Conservation (phyloP, 92 coral and sea anemone species). For the Zoanthus gigantus region DNA sequence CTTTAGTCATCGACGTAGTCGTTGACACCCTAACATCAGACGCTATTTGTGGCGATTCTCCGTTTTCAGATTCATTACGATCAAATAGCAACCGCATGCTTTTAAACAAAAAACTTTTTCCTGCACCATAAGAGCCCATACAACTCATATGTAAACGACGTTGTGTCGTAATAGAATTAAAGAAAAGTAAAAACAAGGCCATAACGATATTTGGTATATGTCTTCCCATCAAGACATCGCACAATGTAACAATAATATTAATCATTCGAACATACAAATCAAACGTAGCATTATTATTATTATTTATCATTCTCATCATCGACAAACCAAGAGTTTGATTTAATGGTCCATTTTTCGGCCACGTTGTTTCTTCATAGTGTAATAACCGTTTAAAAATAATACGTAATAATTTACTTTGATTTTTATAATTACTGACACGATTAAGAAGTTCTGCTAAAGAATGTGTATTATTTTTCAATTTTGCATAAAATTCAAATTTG, state of each 20-base stretch:
- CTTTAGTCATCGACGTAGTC: background rate
- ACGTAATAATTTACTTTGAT: background rate
- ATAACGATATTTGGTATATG: background rate
- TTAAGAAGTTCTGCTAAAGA: background rate
- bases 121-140: background rate
- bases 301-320: background rate
- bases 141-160: background rate
- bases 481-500: background rate
- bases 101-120: background rate
- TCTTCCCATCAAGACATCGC: background rate
- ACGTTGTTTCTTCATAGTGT: background rate
- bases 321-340: background rate
- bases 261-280: background rate
- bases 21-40: constrained; percentile 3
- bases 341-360: background rate
- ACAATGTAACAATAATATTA: background rate
- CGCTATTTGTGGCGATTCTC: background rate
- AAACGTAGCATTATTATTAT: background rate
- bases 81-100: background rate
- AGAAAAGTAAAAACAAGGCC: background rate
- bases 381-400: background rate
- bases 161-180: background rate
- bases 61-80: background rate
- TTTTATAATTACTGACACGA: background rate
- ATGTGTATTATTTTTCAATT: background rate